A percentile compares a stretch with the other conserved stretches of the same genome.
Conservation (phyloP, 92 coral and sea anemone genomes). For the Parazoanthus swiftii region DNA sequence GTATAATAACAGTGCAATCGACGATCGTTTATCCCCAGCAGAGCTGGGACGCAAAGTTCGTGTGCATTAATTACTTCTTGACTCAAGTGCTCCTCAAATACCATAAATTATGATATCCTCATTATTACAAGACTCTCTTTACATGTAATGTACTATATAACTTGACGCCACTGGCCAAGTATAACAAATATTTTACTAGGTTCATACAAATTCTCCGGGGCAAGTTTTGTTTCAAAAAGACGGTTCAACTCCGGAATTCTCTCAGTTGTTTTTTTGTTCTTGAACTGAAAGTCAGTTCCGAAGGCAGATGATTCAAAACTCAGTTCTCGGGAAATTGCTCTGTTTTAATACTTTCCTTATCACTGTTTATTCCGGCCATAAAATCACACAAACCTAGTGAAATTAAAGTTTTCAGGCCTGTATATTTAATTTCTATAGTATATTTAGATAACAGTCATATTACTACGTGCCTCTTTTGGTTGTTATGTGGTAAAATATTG, state of each 20-base stretch:
- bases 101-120: background rate
- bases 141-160: background rate
- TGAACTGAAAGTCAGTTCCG: background rate
- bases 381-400: conserved; percentile 1
- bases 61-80: background rate
- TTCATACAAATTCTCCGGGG: background rate
- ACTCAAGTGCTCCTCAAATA: background rate
- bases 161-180: background rate
- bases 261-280: background rate
- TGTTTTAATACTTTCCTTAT: background rate
- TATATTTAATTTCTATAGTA: background rate
- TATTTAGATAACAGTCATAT: background rate
- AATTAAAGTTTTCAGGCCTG: background rate
- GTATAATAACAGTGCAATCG: background rate
- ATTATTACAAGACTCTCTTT: background rate
- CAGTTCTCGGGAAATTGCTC: background rate
- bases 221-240: background rate
- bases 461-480: background rate
- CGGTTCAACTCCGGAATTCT: background rate
- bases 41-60: background rate
- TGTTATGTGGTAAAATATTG: background rate
- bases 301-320: background rate
- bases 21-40: background rate
- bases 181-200: background rate
- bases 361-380: conserved; percentile 1